These are phyloP conservation scores for Pipistrellus pipistrellus DNA, from an alignment of 2,797 vertebrate species.

Conservation along the genomic window DNA sequence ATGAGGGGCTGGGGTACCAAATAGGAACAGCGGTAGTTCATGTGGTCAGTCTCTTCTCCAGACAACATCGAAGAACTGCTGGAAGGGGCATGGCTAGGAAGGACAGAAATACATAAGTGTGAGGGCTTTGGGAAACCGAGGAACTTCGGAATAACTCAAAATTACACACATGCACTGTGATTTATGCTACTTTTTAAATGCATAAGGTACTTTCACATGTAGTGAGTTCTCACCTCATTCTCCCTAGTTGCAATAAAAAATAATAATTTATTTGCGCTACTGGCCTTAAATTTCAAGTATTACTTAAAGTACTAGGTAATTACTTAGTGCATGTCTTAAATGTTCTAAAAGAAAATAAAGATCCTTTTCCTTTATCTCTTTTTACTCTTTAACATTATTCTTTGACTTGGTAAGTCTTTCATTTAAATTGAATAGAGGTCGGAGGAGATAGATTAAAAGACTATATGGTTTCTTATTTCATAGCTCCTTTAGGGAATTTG, in stretches of 20 bases:
- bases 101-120: not conserved
- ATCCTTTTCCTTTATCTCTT: not conserved
- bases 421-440: constrained; percentile 22
- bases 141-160: not conserved
- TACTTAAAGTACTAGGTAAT: not conserved
- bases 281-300: not conserved
- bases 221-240: not conserved
- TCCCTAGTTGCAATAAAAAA: not conserved
- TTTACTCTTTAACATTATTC: not conserved
- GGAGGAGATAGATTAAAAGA: not conserved
- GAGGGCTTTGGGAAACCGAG: not conserved
- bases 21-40: not conserved
- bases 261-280: not conserved
- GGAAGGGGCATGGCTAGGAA: not conserved
- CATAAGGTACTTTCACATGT: not conserved
- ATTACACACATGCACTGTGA: not conserved
- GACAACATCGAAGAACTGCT: constrained; percentile 7
- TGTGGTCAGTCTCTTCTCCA: not conserved
- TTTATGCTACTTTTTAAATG: not conserved
- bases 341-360: not conserved
- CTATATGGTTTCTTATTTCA: not conserved
- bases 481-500: not conserved
- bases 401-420: not conserved
- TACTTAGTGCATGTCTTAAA: not conserved
- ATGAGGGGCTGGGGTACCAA: not conserved